Evolutionary conservation across 2,113 vertebrate genomes (phyloP).

Genomic region (Austrofundulus limnaeus): DNA sequence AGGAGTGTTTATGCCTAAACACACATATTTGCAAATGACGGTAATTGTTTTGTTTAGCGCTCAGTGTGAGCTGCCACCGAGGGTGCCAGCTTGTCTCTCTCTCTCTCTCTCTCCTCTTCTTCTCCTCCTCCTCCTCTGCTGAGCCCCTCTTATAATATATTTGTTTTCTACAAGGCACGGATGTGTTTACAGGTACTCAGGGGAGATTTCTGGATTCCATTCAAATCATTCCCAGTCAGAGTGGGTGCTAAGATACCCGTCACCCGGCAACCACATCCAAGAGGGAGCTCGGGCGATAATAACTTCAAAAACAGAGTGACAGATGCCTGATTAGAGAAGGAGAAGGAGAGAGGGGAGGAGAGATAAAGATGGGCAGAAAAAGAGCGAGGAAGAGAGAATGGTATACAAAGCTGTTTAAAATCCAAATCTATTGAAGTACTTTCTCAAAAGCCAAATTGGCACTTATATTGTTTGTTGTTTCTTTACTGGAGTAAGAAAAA

Average conservation of each 20-base stretch:
- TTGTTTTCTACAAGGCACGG: slow-evolving; percentile 98
- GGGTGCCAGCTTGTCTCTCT: slow-evolving; percentile 80
- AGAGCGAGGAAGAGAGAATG: slow-evolving; percentile 45
- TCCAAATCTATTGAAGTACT: slow-evolving; percentile 96
- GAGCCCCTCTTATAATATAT: slow-evolving; percentile 84
- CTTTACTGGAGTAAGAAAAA: slow-evolving; percentile 68
- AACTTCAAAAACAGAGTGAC: slow-evolving; percentile 99
- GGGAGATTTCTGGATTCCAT: slow-evolving; percentile 99
- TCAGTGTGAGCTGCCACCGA: slow-evolving; percentile 79
- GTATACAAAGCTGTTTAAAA: slow-evolving; percentile 96
- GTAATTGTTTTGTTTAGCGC: slow-evolving; percentile 83
- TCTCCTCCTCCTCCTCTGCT: slow-evolving; percentile 63
- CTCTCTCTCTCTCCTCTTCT: slow-evolving; percentile 65
- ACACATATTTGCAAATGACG: slow-evolving; percentile 77
- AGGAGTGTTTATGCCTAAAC: slow-evolving; percentile 75
- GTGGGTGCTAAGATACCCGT: slow-evolving; percentile 99
- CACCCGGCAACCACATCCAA: slow-evolving; percentile 99
- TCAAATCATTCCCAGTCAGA: slow-evolving; percentile 99
- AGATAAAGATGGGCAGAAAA: slow-evolving; percentile 72
- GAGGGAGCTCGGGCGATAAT: slow-evolving; percentile 99
- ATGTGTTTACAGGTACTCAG: slow-evolving; percentile 99
- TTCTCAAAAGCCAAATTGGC: slow-evolving; percentile 97
- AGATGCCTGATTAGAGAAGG: slow-evolving; percentile 99
- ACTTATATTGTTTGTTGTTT: slow-evolving; percentile 78
- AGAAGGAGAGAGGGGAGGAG: slow-evolving; percentile 85